Evolutionary conservation across 2,888 invertebrate genomes (phyloP), one percentile per base, ranked within the genome.

Genomic region (Torymus aiolomorphi): DNA sequence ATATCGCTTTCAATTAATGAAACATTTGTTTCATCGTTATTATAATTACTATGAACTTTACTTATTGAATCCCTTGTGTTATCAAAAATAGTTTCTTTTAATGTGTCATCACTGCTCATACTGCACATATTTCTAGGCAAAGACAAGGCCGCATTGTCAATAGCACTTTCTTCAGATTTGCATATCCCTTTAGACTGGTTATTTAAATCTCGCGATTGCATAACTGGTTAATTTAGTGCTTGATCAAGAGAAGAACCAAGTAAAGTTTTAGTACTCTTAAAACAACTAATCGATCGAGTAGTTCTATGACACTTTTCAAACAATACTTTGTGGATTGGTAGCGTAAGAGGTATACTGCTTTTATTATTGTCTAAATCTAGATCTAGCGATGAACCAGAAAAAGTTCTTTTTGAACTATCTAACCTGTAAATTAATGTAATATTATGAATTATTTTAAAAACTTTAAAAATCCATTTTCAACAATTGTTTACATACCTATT

Each of bases 331-430:
- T 88, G 87, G 16, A 89, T 84, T 2, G 89, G 88, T 14, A 88
- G 89, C 1, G 88, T 89, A 4, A 86, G 79, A 2, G 88, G 85
- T 18, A 84, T 72, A 71, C 83, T 86, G 52, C 86, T 87, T 83
- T 85, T 87, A 14, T 85, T 85, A 76, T 84, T 88, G 31, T 86
- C 86, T 74, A 85, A 82, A 59, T 90, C 88, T 0, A 87, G 88
- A 80, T 91, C 90, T 78, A 91, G 82, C 4, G 91, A 91, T 14
- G 89, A 90, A 11, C 88, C 89, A 1, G 91, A 91, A 73, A 90
- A 90, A 16, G 90, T 90, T 80, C 90, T 86, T 77, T 89, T 89
- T 1, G 89, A 88, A 81, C 86, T 87, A 65, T 91, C 91, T 71
- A 90, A 86, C 51, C 90, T 90, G 66, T 20, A 80, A 42, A 66